phyloP scores from a whole-genome alignment of 2,113 vertebrate species.

The Arenaria interpres region DNA sequence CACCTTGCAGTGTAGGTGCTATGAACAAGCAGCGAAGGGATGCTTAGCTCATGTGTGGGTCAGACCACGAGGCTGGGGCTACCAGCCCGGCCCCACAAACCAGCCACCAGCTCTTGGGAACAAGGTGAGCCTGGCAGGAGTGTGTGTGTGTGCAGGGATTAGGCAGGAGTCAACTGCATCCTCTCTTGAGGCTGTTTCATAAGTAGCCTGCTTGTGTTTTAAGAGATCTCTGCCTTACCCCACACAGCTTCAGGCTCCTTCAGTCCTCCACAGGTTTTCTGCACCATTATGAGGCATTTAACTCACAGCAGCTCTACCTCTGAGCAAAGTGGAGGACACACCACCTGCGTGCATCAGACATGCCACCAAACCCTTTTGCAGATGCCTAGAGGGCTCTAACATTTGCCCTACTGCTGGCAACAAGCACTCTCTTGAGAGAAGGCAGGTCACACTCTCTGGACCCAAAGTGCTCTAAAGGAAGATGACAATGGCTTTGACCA shows the following conservation, averaged over 20 bases:
- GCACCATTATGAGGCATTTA: not conserved
- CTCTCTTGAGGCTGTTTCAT: rapidly evolving
- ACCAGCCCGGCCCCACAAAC: not conserved
- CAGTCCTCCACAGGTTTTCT: not conserved
- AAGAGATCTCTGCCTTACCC: not conserved
- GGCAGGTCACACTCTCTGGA: not conserved
- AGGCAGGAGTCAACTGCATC: not conserved
- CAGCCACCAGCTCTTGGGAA: not conserved
- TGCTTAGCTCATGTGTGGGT: not conserved
- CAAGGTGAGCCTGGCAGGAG: not conserved
- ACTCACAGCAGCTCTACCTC: not conserved
- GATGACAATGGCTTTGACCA: not conserved
- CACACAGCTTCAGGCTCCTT: not conserved
- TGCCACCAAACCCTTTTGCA: not conserved
- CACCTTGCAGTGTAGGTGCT: not conserved
- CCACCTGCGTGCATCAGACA: not conserved
- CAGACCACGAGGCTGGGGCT: rapidly evolving
- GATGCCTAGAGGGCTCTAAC: not conserved
- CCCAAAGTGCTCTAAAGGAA: not conserved
- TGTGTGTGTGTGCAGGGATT: not conserved
- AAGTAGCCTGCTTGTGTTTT: not conserved
- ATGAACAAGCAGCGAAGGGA: not conserved
- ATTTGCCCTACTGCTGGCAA: not conserved
- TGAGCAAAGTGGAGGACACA: not conserved
- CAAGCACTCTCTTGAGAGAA: not conserved